A percentile compares a stretch with the other conserved stretches of the same genome.
Conservation (phyloP, 2,888 invertebrate genomes). For the Eristalinus aeneus region DNA sequence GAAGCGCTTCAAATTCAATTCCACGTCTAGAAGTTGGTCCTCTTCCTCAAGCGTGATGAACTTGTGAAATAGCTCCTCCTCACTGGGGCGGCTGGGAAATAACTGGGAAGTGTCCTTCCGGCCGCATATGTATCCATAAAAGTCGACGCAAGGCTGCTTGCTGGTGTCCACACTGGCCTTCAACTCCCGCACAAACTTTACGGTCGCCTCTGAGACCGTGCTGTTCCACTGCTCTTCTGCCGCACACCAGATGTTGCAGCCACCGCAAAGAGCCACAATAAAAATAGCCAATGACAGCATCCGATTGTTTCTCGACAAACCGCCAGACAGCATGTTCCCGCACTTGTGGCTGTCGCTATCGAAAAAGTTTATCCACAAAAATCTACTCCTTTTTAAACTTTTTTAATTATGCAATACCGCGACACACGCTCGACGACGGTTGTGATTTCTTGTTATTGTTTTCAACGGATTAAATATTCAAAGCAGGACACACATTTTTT, state of each 20-base stretch:
- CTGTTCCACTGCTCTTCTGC: conserved; percentile 47
- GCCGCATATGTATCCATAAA: conserved; percentile 77
- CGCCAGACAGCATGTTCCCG: conserved; percentile 41
- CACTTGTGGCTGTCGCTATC: conserved; percentile 41
- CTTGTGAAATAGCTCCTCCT: conserved; percentile 75
- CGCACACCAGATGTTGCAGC: background rate
- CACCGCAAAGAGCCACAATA: conserved; percentile 37
- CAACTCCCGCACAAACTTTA: conserved; percentile 75
- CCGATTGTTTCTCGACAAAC: conserved; percentile 29
- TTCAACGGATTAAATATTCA: background rate
- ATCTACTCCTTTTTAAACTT: conserved; percentile 34
- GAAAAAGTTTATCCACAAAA: conserved; percentile 32
- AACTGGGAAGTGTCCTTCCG: conserved; percentile 72
- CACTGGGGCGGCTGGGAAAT: conserved; percentile 72
- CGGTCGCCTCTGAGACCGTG: conserved; percentile 74
- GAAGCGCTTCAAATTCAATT: conserved; percentile 77
- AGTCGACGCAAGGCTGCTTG: conserved; percentile 76
- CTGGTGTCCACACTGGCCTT: conserved; percentile 74
- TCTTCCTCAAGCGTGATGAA: conserved; percentile 73
- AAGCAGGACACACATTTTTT: background rate
- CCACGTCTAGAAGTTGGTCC: conserved; percentile 75
- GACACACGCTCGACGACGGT: background rate
- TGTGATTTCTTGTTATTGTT: conserved; percentile 19
- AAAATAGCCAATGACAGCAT: conserved; percentile 53
- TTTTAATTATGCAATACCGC: conserved; percentile 56